Evolutionary conservation across 2,888 invertebrate species (phyloP), one percentile per base, ranked within the genome.

Genomic region (Troides helena): DNA sequence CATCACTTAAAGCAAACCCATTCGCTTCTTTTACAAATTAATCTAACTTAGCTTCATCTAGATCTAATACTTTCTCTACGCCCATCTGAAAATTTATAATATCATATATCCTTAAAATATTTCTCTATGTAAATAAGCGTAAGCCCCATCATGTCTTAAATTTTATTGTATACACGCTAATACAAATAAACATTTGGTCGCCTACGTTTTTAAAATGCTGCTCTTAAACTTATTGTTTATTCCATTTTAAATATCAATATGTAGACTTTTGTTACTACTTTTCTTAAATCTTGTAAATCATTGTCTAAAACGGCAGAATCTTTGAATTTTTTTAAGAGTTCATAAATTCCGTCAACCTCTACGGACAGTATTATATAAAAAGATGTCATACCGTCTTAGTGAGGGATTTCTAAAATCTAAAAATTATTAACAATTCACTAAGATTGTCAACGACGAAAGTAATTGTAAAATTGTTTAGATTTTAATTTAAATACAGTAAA

Each of bases 241-340:
- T 97, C 97, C 66, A 97, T 94, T 83, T 95, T 96, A 83, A 98
- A 97, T 80, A 94, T 96, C 0, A 98, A 98, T 64, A 98, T 81
- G 46, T 88, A 90, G 0, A 97, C 91, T 0, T 93, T 81, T 2
- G 97, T 95, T 77, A 95, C 94, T 1, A 81, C 78, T 0, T 71
- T 12, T 0, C 71, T 72, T 93, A 94, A 87, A 4, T 83, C 77
- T 0, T 84, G 56, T 0, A 74, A 75, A n/a, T 95, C 87, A 0
- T 90, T 87, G 1, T 84, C 78, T 4, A 94, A 85, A 0, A 79
- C 78, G 0, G 91, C 72, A 1, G 84, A 78, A 18, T 88, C 83
- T 4, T 89, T 87, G 6, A 97, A 80, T 80, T 95, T 95, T 1
- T 90, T 81, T 80, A 95, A 94, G 50, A 97, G 79, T 0, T 88